Percentiles rank a stretch among this genome's conserved stretches.
Evolutionary conservation across 2,113 vertebrate genomes (phyloP).

Genomic region (Thryonomys swinderianus): DNA sequence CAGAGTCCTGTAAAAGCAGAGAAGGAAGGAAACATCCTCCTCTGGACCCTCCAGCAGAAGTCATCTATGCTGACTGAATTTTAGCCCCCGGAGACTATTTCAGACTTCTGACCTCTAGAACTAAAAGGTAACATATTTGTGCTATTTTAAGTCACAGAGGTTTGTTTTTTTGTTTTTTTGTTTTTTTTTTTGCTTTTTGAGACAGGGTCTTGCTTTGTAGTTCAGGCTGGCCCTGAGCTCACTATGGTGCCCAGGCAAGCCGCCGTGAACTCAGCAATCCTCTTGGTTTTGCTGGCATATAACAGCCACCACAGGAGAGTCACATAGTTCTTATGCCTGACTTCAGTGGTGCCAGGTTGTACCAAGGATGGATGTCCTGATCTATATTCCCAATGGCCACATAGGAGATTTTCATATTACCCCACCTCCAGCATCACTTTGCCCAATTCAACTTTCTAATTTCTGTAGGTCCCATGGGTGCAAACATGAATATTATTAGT

Average conservation of each 20-base stretch:
- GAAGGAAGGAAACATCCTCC: neutral
- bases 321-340: too few species aligned
- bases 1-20: neutral
- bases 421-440: accelerated
- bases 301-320: neutral
- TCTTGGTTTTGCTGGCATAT: neutral
- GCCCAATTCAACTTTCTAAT: neutral
- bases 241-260: too few species aligned
- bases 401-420: accelerated
- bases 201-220: too few species aligned
- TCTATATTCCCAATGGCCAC: accelerated
- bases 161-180: too few species aligned
- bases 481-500: neutral
- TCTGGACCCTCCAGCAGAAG: neutral
- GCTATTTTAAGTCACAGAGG: neutral
- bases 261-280: too few species aligned
- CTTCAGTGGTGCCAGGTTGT: too few species aligned
- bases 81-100: neutral
- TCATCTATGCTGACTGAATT: neutral
- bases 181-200: too few species aligned
- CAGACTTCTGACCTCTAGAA: neutral
- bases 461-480: neutral
- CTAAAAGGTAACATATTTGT: accelerated
- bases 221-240: too few species aligned
- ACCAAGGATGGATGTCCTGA: neutral